These are phyloP conservation scores for Sphaeridia pumilis DNA, from an alignment of 2,888 invertebrate genomes.

Conservation along the genomic window DNA sequence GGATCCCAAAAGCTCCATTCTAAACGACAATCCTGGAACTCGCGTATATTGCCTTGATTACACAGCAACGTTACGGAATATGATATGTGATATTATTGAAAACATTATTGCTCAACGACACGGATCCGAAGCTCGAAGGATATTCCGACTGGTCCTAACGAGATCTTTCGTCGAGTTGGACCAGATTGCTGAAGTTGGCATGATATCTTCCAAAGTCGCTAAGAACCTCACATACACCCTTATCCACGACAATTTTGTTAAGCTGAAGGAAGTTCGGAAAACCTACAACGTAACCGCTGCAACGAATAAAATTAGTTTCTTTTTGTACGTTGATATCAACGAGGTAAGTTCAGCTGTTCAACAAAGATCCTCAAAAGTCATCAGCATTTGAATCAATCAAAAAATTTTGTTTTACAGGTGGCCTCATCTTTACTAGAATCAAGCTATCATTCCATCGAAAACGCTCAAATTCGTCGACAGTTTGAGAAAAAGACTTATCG, in stretches of 20 bases:
- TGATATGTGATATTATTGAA: slow-evolving; percentile 64
- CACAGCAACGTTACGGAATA: slow-evolving; percentile 54
- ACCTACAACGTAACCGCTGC: slow-evolving; percentile 55
- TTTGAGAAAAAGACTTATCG: slow-evolving; percentile 57
- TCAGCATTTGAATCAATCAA: background rate
- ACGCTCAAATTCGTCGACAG: slow-evolving; percentile 54
- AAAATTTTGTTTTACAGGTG: slow-evolving; percentile 43
- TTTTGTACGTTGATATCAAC: slow-evolving; percentile 61
- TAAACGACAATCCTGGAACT: slow-evolving; percentile 62
- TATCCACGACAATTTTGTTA: slow-evolving; percentile 61
- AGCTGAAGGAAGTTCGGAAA: slow-evolving; percentile 61
- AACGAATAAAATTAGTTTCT: slow-evolving; percentile 65
- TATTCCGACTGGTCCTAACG: slow-evolving; percentile 68
- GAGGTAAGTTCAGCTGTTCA: slow-evolving; percentile 41
- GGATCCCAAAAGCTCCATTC: slow-evolving; percentile 57
- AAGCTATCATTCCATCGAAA: slow-evolving; percentile 58
- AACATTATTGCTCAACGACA: slow-evolving; percentile 73
- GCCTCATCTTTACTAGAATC: slow-evolving; percentile 56
- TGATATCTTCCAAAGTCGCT: slow-evolving; percentile 88
- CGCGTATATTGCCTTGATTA: slow-evolving; percentile 69
- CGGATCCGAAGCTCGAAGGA: slow-evolving; percentile 70
- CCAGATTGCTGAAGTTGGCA: slow-evolving; percentile 78
- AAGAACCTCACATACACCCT: slow-evolving; percentile 76
- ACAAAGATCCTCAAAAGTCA: background rate
- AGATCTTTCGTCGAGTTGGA: slow-evolving; percentile 82